Conservation (phyloP, 2,113 vertebrate species). For the Myotis lucifugus region DNA sequence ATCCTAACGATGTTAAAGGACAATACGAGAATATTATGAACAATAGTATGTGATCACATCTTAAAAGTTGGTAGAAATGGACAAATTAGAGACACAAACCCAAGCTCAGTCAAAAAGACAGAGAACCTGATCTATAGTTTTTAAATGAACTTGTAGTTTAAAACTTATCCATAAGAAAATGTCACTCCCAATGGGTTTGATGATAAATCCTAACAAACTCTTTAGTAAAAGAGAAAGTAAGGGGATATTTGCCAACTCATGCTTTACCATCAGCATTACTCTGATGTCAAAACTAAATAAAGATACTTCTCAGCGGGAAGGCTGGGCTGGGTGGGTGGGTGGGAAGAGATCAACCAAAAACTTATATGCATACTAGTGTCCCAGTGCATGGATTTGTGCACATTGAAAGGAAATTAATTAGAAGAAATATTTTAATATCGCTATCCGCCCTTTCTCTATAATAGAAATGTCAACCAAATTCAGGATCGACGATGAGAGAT, state of each 20-base stretch:
- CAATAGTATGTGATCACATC: background rate
- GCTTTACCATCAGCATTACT: background rate
- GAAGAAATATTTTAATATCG: too few relatives aligned
- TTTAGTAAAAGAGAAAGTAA: background rate
- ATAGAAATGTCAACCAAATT: too few relatives aligned
- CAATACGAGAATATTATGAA: background rate
- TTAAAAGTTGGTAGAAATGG: background rate
- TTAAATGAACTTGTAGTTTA: background rate
- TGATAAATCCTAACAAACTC: background rate
- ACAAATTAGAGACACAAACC: background rate
- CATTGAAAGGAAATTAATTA: too few relatives aligned
- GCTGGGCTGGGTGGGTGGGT: too few relatives aligned
- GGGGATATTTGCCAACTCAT: background rate
- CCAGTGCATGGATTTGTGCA: too few relatives aligned
- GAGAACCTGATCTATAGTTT: background rate
- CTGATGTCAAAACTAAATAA: background rate
- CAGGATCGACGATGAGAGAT: too few relatives aligned
- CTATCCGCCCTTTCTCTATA: too few relatives aligned
- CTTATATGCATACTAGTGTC: too few relatives aligned
- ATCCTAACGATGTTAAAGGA: background rate
- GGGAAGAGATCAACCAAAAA: too few relatives aligned
- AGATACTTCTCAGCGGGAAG: background rate
- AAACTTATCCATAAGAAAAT: background rate
- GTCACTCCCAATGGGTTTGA: background rate
- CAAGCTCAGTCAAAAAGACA: background rate